Evolutionary conservation across 2,888 invertebrate species (phyloP).

Genomic region (Habroteleia sp.): DNA sequence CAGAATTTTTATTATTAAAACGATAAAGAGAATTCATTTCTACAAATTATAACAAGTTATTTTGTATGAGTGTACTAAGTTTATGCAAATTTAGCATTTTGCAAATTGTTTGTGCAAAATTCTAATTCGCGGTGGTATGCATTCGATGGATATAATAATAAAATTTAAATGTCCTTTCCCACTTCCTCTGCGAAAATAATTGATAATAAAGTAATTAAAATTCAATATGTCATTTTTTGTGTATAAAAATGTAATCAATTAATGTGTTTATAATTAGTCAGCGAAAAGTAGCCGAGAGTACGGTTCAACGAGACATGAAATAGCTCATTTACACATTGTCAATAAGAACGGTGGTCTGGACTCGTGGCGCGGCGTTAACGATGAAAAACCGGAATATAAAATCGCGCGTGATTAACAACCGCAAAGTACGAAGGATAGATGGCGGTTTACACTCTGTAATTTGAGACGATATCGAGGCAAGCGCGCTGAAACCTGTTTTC

Average conservation of each 20-base stretch:
- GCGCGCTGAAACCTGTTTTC: constrained; percentile 55
- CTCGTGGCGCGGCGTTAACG: constrained; percentile 25
- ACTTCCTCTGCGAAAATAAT: too few species aligned
- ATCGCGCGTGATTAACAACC: constrained; percentile 60
- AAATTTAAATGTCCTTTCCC: too few species aligned
- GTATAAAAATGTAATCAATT: constrained; percentile 12
- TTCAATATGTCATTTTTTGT: too few species aligned
- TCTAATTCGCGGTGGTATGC: too few species aligned
- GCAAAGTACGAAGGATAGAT: constrained; percentile 52
- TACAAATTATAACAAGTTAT: too few species aligned
- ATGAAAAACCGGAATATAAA: constrained; percentile 53
- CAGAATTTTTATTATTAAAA: too few species aligned
- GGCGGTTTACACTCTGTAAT: constrained; percentile 60
- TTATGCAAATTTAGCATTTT: too few species aligned
- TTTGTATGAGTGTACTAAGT: too few species aligned
- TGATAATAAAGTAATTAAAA: too few species aligned
- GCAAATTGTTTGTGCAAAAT: too few species aligned
- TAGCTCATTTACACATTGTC: constrained; percentile 50
- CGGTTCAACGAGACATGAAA: constrained; percentile 47
- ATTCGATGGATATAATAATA: too few species aligned
- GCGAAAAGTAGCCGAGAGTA: constrained; percentile 5
- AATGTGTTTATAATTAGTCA: constrained; percentile 12
- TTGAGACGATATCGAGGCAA: constrained; percentile 53
- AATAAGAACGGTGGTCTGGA: constrained; percentile 41
- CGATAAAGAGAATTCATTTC: too few species aligned